phyloP scores from a whole-genome alignment of 2,888 invertebrate genomes.

The Cryptus viduatorius region DNA sequence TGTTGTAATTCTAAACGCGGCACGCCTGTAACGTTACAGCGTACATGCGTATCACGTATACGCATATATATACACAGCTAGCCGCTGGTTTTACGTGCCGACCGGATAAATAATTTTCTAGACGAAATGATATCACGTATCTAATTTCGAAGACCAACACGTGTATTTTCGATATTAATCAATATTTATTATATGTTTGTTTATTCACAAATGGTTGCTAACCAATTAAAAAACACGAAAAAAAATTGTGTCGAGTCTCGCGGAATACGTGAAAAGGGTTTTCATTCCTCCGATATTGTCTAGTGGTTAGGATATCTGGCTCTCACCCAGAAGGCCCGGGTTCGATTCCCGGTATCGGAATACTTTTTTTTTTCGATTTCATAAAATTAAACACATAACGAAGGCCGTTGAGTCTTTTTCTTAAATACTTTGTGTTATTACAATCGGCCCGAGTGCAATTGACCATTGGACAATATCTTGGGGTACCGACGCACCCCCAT shows the following conservation, averaged over 20 bases:
- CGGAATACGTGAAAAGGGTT: neutral
- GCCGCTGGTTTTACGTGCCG: conserved; percentile 29
- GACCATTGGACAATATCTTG: neutral
- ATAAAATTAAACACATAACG: neutral
- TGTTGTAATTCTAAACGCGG: conserved; percentile 60
- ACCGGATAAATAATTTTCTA: conserved; percentile 29
- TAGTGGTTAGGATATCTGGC: conserved; percentile 61
- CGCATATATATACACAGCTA: neutral
- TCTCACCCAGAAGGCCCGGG: conserved; percentile 62
- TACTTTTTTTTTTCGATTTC: conserved; percentile 21
- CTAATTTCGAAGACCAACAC: neutral
- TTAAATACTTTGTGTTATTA: neutral
- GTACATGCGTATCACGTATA: conserved; percentile 62
- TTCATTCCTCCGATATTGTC: conserved; percentile 51
- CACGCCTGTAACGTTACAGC: conserved; percentile 51
- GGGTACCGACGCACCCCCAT: too few relatives aligned
- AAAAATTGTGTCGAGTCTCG: neutral
- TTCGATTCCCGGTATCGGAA: conserved; percentile 65
- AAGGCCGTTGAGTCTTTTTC: too few relatives aligned
- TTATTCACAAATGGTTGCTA: neutral
- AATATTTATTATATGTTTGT: neutral
- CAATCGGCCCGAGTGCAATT: neutral
- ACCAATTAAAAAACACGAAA: neutral
- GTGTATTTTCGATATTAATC: conserved; percentile 8
- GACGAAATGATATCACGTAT: conserved; percentile 11